Evolutionary conservation across 1,140 invertebrate species (phyloP).

Genomic region (Sarcophaga bullata): DNA sequence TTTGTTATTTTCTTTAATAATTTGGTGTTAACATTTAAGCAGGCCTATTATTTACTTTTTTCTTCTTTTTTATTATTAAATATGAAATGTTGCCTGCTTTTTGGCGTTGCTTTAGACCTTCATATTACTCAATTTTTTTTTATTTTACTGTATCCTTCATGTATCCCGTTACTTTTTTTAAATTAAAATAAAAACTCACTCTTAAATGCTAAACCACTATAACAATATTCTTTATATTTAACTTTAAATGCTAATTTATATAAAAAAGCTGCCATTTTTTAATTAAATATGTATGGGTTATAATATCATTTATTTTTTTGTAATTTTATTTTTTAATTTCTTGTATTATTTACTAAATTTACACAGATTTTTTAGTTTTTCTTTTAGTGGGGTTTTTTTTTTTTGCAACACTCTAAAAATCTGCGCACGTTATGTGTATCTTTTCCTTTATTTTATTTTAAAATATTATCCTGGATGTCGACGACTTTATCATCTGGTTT

Average conservation of each 20-base stretch:
- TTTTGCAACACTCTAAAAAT: slow-evolving; percentile 35
- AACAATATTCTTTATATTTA: not conserved
- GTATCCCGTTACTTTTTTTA: slow-evolving; percentile 1
- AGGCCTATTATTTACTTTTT: not conserved
- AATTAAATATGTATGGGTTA: too few species aligned
- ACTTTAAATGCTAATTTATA: slow-evolving; percentile 30
- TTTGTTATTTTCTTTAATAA: slow-evolving; percentile 1
- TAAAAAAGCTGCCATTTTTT: slow-evolving; percentile 31
- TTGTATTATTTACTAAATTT: not conserved
- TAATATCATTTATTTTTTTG: not conserved
- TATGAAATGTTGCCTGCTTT: not conserved
- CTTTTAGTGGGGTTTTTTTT: slow-evolving; percentile 32
- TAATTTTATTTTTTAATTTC: slow-evolving; percentile 12
- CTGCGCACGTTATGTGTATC: slow-evolving; percentile 40
- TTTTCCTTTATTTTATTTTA: slow-evolving; percentile 36
- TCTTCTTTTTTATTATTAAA: not conserved
- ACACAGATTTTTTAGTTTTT: not conserved
- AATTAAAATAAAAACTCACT: not conserved
- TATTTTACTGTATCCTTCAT: not conserved
- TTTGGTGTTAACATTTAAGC: slow-evolving; percentile 19
- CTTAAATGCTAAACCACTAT: not conserved
- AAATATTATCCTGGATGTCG: slow-evolving; percentile 36
- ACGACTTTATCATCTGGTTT: slow-evolving; percentile 20
- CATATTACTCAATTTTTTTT: not conserved
- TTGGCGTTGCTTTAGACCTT: not conserved